These are phyloP conservation scores for Aphyosemion australe DNA, from an alignment of 2,113 vertebrate species.

Conservation along the genomic window DNA sequence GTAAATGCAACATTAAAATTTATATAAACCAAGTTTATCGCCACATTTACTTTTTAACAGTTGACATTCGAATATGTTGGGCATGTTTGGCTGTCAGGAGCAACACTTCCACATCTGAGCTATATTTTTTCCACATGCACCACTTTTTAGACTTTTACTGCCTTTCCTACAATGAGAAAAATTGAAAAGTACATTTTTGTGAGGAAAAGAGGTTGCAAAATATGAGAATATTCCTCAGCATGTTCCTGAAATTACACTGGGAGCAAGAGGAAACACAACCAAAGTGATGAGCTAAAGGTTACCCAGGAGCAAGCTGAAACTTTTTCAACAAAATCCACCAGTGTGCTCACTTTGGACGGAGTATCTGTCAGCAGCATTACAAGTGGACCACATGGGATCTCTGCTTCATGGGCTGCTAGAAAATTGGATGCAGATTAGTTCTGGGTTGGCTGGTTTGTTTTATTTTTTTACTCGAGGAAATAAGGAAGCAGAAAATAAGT, in stretches of 20 bases:
- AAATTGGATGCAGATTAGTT: slow-evolving; percentile 14
- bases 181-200: background rate
- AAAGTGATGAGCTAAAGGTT: slow-evolving; percentile 37
- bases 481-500: slow-evolving; percentile 16
- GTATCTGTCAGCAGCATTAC: slow-evolving; percentile 22
- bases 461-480: background rate
- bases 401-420: slow-evolving; percentile 31
- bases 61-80: too few relatives aligned
- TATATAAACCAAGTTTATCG: too few relatives aligned
- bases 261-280: slow-evolving; percentile 7
- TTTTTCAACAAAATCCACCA: slow-evolving; percentile 21
- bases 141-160: background rate
- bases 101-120: too few relatives aligned
- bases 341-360: slow-evolving; percentile 12
- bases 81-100: too few relatives aligned
- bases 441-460: slow-evolving; percentile 9
- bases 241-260: background rate
- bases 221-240: background rate
- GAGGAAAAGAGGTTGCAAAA: background rate
- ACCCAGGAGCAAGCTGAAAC: slow-evolving; percentile 22
- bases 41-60: too few relatives aligned
- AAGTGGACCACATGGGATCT: slow-evolving; percentile 33
- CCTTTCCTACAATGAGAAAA: background rate
- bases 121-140: background rate
- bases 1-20: too few relatives aligned